Evolutionary conservation across 1,140 invertebrate species (phyloP).

Genomic region (Tetragonula clypearis): DNA sequence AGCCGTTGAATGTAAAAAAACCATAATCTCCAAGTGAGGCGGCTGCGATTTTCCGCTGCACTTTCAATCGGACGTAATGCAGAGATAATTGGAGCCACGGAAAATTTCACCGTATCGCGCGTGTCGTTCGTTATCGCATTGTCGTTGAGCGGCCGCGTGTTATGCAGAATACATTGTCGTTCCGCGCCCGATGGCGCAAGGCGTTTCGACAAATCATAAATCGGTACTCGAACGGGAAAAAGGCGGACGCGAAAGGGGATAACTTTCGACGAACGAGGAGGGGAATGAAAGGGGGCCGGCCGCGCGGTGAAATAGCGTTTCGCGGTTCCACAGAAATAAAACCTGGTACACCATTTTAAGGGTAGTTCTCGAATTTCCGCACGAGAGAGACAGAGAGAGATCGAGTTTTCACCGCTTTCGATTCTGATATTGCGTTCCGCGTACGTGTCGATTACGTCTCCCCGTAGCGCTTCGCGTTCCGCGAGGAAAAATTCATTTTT

Average conservation of each 20-base stretch:
- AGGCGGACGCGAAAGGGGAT: constrained; percentile 23
- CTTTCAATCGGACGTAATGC: constrained; percentile 3
- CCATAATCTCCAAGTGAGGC: not conserved
- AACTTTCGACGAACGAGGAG: not conserved
- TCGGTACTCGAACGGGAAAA: constrained; percentile 31
- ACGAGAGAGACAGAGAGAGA: not conserved
- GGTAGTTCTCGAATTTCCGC: not conserved
- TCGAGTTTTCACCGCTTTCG: not conserved
- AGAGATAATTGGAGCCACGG: not conserved
- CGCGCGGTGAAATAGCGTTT: not conserved
- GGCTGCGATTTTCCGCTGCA: not conserved
- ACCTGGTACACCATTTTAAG: not conserved
- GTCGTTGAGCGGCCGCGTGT: not conserved
- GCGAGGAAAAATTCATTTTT: not conserved
- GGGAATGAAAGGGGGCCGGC: not conserved
- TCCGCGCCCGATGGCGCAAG: not conserved
- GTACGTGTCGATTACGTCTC: not conserved
- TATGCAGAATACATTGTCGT: constrained; percentile 24
- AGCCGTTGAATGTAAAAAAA: not conserved
- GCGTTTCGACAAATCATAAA: constrained; percentile 46
- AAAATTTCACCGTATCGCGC: constrained; percentile 1
- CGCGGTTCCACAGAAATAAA: not conserved
- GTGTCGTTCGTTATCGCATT: constrained; percentile 30
- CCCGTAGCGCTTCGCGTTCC: not conserved
- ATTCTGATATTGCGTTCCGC: not conserved